Evolutionary conservation across 2,888 invertebrate species (phyloP), one percentile per base, ranked within the genome.

Genomic region (Pomacea canaliculata): DNA sequence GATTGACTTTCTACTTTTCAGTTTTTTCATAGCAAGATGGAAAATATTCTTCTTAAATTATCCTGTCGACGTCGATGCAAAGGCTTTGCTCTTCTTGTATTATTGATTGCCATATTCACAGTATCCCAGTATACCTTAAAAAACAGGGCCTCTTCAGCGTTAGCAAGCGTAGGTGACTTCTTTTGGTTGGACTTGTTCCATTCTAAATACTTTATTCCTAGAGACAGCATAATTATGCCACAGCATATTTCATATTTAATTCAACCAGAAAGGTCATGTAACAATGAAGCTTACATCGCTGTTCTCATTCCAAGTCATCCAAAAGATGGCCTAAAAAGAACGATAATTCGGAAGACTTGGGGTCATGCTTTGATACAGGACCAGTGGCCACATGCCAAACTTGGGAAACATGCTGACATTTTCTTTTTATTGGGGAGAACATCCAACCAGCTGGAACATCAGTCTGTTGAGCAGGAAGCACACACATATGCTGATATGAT

Each of bases 341-440:
- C 10, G 23, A 27, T 59, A 19, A 73, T 73, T 56, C 73, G 73
- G 19, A n/a, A 68, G 23, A 73, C 73, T 7, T 73, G 73, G 73
- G 68, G n/a, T n/a, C 18, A 23, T 13, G 73, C 73, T n/a, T 51
- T 73, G 13, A 16, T 19, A 23, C 56, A n/a, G 49, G 4, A 51
- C 59, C 73, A n/a, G 12, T 73, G 73, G 73, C 73, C 73, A 19
- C 3, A 37, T 18, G 23, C 27, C 68, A 1, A 18, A 23, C 19
- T 73, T 23, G 18, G 27, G 3, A 60, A 23, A n/a, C 9, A 37
- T 10, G 65, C 56, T 51, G 59, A 73, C 9, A 60, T 73, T 19
- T 67, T 59, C 23, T 73, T 67, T 46, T 59, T 73, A 46, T 46
- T 73, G 13, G 73, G 73, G 18, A 13, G 19, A 13, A 18, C n/a